Evolutionary conservation across 2,888 invertebrate genomes (phyloP).

Genomic region (Lypha dubia): DNA sequence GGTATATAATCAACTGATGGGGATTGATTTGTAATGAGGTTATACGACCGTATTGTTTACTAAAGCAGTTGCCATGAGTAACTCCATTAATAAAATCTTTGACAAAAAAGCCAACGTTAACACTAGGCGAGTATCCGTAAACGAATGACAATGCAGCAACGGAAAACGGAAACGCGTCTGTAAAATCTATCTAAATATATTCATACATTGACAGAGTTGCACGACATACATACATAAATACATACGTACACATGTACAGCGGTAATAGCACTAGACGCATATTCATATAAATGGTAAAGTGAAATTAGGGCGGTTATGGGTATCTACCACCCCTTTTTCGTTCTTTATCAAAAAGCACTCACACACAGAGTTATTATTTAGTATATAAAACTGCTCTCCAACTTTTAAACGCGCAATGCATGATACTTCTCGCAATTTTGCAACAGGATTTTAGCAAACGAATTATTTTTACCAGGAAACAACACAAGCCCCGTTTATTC

Average conservation of each 20-base stretch:
- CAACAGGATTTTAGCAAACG: constrained; percentile 29
- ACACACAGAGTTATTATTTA: background rate
- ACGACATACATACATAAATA: background rate
- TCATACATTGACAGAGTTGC: constrained; percentile 34
- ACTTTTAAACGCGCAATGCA: constrained; percentile 17
- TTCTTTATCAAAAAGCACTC: constrained; percentile 16
- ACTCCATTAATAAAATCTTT: constrained; percentile 33
- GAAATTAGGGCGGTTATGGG: constrained; percentile 68
- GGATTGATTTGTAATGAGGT: constrained; percentile 72
- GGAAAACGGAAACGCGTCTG: constrained; percentile 78
- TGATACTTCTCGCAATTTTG: constrained; percentile 19
- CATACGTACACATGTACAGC: constrained; percentile 1
- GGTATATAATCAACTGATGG: constrained; percentile 70
- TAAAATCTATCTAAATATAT: constrained; percentile 38
- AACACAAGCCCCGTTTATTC: constrained; percentile 26
- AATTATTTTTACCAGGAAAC: constrained; percentile 1
- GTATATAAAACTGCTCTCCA: constrained; percentile 24
- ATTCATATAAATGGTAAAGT: constrained; percentile 45
- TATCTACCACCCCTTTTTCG: constrained; percentile 67
- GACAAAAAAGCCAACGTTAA: constrained; percentile 57
- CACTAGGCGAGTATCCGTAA: constrained; percentile 64
- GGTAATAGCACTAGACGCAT: constrained; percentile 41
- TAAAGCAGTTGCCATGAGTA: constrained; percentile 40
- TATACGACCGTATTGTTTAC: constrained; percentile 65
- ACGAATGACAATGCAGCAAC: constrained; percentile 72